Base-by-base conservation (phyloP, 2,797 vertebrate species). In the Stomatorhinus walkeri region DNA sequence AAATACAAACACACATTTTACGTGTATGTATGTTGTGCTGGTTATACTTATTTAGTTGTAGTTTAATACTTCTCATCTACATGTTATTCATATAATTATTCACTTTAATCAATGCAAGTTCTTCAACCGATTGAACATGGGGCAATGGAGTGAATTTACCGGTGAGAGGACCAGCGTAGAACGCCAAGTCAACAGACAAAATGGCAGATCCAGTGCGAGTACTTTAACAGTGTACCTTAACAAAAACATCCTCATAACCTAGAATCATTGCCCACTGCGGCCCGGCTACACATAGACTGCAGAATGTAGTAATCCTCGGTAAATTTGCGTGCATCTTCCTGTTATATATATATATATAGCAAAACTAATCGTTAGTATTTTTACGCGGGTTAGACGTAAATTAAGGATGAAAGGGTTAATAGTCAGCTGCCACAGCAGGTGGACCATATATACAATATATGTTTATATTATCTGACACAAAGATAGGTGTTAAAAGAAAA, bases 161-260 rank as follows among this genome's bases (percentile, higher is more conserved):
- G 28, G 28, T 16, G 28, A 72, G 12, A 72, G 64, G 28, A 36
- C 4, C 64, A 16, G 28, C 12, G 28, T 36, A 72, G 12, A 72
- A 28, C 28, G 64, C 28, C 28, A 72, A 87, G 89, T 86, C 61
- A 72, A 72, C 87, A 90, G 93, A 93, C 94, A 95, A 95, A 94
- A 95, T 95, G 94, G 94, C 94, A 94, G 93, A 92, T 92, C 91
- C 89, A 88, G 84, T 87, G 90, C 36, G 40, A 86, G 16, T 90
- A 90, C 91, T n/a, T 48, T n/a, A n/a, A n/a, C n/a, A n/a, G n/a
- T n/a, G n/a, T n/a, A 4, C 79, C 16, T 3, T 48, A 83, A 48
- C 43, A 46, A 83, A 16, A 72, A 36, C 16, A 22, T 7, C 76
- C 19, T n/a, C 83, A 85, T 85, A 5, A 85, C 46, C 83, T 24